These are phyloP conservation scores for Trichogramma evanescens DNA, from an alignment of 2,888 invertebrate genomes.

Conservation along the genomic window DNA sequence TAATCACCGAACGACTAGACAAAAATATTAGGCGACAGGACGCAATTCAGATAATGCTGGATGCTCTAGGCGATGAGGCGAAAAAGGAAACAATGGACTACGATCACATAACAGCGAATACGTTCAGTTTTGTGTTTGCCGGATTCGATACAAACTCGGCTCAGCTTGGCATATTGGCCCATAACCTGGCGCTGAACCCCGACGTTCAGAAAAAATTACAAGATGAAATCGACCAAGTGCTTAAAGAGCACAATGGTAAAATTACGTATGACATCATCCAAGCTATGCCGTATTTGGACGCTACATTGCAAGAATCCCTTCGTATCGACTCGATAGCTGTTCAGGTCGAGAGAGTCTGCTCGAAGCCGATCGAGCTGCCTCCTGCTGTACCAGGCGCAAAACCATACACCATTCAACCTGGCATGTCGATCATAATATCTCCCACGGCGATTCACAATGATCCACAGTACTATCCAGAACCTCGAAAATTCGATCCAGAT, in stretches of 20 bases:
- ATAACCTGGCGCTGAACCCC: constrained; percentile 38
- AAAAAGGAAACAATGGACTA: constrained; percentile 14
- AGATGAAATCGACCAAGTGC: constrained; percentile 33
- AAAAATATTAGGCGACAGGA: constrained; percentile 48
- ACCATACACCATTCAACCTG: constrained; percentile 34
- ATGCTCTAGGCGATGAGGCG: constrained; percentile 31
- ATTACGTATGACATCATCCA: constrained; percentile 45
- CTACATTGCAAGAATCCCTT: constrained; percentile 44
- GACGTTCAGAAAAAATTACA: constrained; percentile 47
- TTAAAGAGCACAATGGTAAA: constrained; percentile 34
- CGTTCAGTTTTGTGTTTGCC: constrained; percentile 26
- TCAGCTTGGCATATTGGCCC: constrained; percentile 27
- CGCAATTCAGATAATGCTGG: constrained; percentile 55
- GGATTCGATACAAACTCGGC: constrained; percentile 35
- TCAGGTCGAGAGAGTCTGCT: constrained; percentile 33
- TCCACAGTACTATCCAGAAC: constrained; percentile 39
- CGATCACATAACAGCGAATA: constrained; percentile 44
- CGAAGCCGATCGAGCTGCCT: constrained; percentile 32
- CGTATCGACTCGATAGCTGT: constrained; percentile 31
- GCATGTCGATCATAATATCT: constrained; percentile 34
- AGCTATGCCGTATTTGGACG: constrained; percentile 52
- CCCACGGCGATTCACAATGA: constrained; percentile 37
- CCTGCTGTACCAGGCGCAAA: constrained; percentile 32
- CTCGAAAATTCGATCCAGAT: constrained; percentile 43
- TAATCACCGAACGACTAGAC: constrained; percentile 27